phyloP scores from a whole-genome alignment of 2,888 invertebrate species.

The Empis stercorea region DNA sequence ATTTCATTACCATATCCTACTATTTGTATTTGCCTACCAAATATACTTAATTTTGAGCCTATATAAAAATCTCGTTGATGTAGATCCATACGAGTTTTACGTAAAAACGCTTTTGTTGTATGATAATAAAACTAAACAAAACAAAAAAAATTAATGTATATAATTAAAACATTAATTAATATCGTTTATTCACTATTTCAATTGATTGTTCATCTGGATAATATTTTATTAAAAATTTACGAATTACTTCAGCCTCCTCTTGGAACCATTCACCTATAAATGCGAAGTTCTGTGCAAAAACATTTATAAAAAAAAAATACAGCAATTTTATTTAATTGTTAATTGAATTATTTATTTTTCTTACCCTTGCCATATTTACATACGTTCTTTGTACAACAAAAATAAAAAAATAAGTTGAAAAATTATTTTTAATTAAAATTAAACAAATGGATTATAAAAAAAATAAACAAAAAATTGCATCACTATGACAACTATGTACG shows the following conservation, averaged over 20 bases:
- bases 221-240: slow-evolving; percentile 64
- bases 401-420: too few species aligned
- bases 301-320: too few species aligned
- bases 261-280: slow-evolving; percentile 84
- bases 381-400: too few species aligned
- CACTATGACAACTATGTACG: too few species aligned
- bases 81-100: slow-evolving; percentile 53
- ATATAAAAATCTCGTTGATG: slow-evolving; percentile 55
- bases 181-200: slow-evolving; percentile 50
- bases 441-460: too few species aligned
- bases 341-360: too few species aligned
- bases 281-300: slow-evolving; percentile 8
- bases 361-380: too few species aligned
- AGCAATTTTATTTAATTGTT: too few species aligned
- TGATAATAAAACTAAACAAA: slow-evolving; percentile 12
- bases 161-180: not conserved
- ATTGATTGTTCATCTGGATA: slow-evolving; percentile 64
- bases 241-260: slow-evolving; percentile 56
- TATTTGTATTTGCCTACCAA: slow-evolving; percentile 60
- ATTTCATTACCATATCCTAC: slow-evolving; percentile 57
- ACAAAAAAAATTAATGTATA: too few species aligned
- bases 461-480: too few species aligned
- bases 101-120: slow-evolving; percentile 49
- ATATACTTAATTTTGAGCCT: slow-evolving; percentile 57
- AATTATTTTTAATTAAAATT: too few species aligned